Base-by-base conservation (phyloP, 2,888 invertebrate genomes). In the Panzeria rudis region DNA sequence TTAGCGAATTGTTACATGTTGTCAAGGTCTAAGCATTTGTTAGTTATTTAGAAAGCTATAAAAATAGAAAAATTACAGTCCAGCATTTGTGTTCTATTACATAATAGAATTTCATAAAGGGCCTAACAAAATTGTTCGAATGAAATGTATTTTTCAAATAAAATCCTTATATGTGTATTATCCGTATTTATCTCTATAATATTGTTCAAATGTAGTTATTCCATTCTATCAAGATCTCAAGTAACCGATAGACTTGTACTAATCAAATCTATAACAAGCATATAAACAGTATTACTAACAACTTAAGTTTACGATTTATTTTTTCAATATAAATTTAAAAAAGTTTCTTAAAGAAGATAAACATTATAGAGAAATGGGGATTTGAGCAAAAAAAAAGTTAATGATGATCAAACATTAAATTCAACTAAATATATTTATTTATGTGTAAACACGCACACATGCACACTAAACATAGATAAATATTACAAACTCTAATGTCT, bases 371-470 rank as follows among this genome's bases (percentile, higher is more conserved):
- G 3, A 50, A 3, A 2, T 47, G n/a, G 6, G 9, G 20, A 25
- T 64, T 17, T 2, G n/a, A 25, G 68, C 38, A 13, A 11, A 38
- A 44, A 32, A 20, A 32, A 75, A 20, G 29, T 41, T 75, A 64
- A 75, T 64, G 64, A 75, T 75, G 75, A 75, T 64, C 59, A 64
- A 64, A 75, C 11, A 41, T 64, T 50, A 54, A 17, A 64, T 17
- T 52, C 17, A 44, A 56, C 38, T 29, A 29, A 56, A 56, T n/a
- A 52, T 68, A 35, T 52, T 68, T 68, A 52, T 20, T 35, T 9
- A 13, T 13, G 3, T 25, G 17, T 38, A n/a, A 15, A n/a, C n/a
- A 54, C 29, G 13, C 11, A 1, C 29, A n/a, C 54, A 54, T 25
- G 13, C 5, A 56, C 29, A 71, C 11, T 0, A 56, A 41, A 17